These are phyloP conservation scores for Pachypsylla venusta DNA, from an alignment of 1,140 invertebrate genomes.

Conservation along the genomic window DNA sequence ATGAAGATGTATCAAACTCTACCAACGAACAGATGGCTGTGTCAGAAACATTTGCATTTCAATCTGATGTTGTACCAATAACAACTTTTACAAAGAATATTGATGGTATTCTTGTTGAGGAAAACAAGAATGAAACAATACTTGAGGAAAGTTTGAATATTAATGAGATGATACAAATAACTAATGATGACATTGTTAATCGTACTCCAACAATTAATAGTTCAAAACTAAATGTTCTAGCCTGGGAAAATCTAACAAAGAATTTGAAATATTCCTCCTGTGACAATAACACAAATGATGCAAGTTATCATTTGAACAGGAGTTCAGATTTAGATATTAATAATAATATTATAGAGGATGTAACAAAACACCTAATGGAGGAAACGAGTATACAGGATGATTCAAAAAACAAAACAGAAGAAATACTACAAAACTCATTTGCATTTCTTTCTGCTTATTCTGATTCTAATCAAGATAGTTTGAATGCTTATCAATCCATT, in stretches of 20 bases:
- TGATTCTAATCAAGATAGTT: neutral
- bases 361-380: neutral
- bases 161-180: neutral
- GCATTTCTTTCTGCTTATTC: neutral
- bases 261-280: no score
- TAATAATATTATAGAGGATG: neutral
- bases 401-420: neutral
- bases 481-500: neutral
- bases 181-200: neutral
- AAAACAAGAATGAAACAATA: no score
- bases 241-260: no score
- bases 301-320: neutral
- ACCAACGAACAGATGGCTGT: no score
- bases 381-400: neutral
- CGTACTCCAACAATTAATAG: neutral
- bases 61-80: no score
- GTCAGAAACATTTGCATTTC: no score
- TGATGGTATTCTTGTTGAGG: no score
- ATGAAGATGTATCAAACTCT: no score
- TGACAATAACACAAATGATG: neutral
- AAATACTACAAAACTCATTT: neutral
- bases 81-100: no score
- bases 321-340: neutral
- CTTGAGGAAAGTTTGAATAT: neutral
- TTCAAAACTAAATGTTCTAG: no score